Evolutionary conservation across 2,797 vertebrate genomes (phyloP), one percentile per base, ranked within the genome.

Genomic region (Cheirogaleus major): DNA sequence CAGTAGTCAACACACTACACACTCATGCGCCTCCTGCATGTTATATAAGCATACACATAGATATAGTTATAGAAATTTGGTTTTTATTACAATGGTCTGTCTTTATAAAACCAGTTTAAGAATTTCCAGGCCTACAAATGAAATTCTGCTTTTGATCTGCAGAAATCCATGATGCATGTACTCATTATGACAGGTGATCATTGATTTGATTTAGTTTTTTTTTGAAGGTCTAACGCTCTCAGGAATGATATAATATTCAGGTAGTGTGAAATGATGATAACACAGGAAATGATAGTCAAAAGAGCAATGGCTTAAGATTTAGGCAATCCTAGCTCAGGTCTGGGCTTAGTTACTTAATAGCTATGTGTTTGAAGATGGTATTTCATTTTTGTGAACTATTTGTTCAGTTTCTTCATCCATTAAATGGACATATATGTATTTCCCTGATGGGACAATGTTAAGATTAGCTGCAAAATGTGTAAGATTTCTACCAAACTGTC

Each of bases 191-290:
- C 27, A n/a, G 55, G 22, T 79, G 13, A 22, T 72, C 35, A 50
- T 41, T 50, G 12, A 63, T 69, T n/a, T 59, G 38, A 41, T 55
- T 12, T 15, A 38, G 8, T n/a, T 63, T 89, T 32, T 32, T 79
- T 80, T 57, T 89, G 48, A 57, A 65, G 27, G 1, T 72, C 17
- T 25, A 57, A 48, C 7, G 4, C 8, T 79, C 63, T 93, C 22
- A 89, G 57, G 89, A 72, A 48, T 73, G 43, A 78, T 48, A 4
- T 35, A 57, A 41, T 72, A 80, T 85, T 57, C 7, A 88, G 30
- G 0, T 88, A 27, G 0, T 41, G 2, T 73, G 12, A 35, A 50
- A 72, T 25, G 3, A 79, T 55, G 57, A n/a, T 20, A 84, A 13
- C 27, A 27, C 43, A 72, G 15, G 2, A 32, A 75, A 88, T 83